Evolutionary conservation across 1,140 invertebrate species (phyloP), one percentile per base, ranked within the genome.

Genomic region (Onthophagus taurus): DNA sequence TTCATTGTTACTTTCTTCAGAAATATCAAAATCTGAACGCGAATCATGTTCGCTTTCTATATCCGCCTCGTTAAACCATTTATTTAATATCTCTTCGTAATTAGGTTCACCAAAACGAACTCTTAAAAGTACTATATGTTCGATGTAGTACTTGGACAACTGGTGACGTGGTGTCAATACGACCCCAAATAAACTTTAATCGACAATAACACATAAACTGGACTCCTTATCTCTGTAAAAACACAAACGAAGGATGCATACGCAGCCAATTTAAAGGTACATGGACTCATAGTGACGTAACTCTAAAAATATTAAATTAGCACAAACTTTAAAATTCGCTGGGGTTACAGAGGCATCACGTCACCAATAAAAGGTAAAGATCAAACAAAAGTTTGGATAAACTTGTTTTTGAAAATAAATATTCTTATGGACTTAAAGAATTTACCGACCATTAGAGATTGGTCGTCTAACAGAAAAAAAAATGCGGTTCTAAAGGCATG

Each of bases 11-110:
- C 19, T 21, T 36, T 36, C 17, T 36, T 36, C 34, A 18, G 19
- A 18, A 11, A n/a, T 2, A n/a, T 18, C 34, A 36, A 36, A 19
- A 7, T 36, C 34, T 16, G 34, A 36, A 9, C 20, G 7, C 16
- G 34, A 9, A 21, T 36, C 19, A 21, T 36, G 34, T 2, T 36
- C 34, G 20, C 34, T 36, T 36, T 36, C 34, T 18, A 36, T 18
- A 18, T 36, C 34, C 20, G 20, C 16, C 8, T 21, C 14, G 3
- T 36, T 9, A 9, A 13, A 16, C 14, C 34, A 36, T 19, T 36
- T 36, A n/a, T 13, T 36, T 2, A 36, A n/a, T 9, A 2, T 26
- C 34, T 36, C 34, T 19, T 36, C 14, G 12, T 14, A n/a, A 16
- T 31, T 31, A 31, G 31, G 2, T 14, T 31, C 9, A 31, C 31